Evolutionary conservation across 2,797 vertebrate genomes (phyloP).

Genomic region (Scolopax rusticola): DNA sequence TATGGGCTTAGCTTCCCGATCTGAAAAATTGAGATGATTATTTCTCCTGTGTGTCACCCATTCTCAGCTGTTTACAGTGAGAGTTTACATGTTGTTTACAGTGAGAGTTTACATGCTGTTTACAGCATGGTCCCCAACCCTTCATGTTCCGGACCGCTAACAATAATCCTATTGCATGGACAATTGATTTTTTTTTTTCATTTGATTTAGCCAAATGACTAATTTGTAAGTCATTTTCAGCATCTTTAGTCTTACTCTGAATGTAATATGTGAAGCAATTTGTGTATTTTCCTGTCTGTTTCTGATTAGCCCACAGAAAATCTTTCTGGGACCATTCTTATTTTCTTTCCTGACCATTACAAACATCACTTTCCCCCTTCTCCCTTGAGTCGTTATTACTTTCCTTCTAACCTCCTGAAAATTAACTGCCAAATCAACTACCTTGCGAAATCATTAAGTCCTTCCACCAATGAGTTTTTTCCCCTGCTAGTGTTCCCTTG

Average conservation of each 20-base stretch:
- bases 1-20: background rate
- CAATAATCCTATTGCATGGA: background rate
- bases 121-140: rapidly evolving
- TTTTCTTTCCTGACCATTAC: background rate
- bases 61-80: background rate
- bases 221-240: background rate
- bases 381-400: background rate
- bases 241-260: background rate
- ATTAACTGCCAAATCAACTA: background rate
- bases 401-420: background rate
- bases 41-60: rapidly evolving
- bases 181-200: background rate
- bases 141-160: background rate
- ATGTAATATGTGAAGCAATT: background rate
- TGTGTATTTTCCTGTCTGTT: background rate
- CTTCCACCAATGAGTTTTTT: background rate
- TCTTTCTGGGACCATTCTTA: background rate
- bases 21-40: background rate
- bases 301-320: background rate
- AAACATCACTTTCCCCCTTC: background rate
- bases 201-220: background rate
- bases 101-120: no score
- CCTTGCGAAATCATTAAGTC: background rate
- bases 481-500: background rate
- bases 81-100: background rate